Conservation (phyloP, 2,113 vertebrate genomes). For the Tupaia chinensis region DNA sequence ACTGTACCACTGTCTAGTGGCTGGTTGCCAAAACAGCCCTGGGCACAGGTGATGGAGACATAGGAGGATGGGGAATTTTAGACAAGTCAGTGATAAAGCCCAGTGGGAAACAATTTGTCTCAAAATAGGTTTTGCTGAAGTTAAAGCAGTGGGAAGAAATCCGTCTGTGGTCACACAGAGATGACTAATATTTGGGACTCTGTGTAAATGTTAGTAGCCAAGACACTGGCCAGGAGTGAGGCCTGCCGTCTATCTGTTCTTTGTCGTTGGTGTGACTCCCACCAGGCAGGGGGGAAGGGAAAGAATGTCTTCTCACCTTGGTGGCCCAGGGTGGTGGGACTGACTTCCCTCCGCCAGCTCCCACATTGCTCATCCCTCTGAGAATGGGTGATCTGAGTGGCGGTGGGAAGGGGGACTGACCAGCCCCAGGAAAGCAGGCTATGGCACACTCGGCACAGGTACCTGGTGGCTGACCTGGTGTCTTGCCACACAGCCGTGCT, state of each 20-base stretch:
- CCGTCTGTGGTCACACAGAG: background rate
- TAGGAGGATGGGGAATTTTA: background rate
- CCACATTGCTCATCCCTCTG: background rate
- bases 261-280: no score
- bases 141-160: background rate
- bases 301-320: background rate
- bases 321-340: background rate
- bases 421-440: background rate
- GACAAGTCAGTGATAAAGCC: background rate
- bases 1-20: rapidly evolving
- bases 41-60: rapidly evolving
- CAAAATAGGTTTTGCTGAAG: background rate
- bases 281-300: no score
- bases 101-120: background rate
- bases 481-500: background rate
- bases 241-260: background rate
- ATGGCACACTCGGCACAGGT: background rate
- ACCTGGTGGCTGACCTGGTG: rapidly evolving
- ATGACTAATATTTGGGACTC: background rate
- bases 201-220: background rate
- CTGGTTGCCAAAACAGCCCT: background rate
- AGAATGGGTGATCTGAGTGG: background rate
- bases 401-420: rapidly evolving
- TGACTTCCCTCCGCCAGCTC: background rate
- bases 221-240: background rate